These are phyloP conservation scores for Rhinichthys osculus DNA, from an alignment of 2,797 vertebrate species.

Conservation along the genomic window DNA sequence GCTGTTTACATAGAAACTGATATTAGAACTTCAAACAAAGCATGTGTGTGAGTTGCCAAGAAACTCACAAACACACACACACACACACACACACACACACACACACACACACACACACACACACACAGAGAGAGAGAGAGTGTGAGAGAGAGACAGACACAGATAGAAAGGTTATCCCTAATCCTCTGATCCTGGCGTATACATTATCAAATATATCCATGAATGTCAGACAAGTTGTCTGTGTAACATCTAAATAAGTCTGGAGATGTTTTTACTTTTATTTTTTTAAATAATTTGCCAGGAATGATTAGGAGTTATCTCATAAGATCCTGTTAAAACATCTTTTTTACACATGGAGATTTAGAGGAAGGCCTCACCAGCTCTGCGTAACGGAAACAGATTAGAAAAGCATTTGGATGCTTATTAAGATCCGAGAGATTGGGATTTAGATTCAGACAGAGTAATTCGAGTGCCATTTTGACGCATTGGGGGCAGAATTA, in stretches of 20 bases:
- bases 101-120: background rate
- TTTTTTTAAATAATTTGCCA: constrained; percentile 5
- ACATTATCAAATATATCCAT: constrained; percentile 18
- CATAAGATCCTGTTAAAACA: constrained; percentile 28
- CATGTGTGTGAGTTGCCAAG: background rate
- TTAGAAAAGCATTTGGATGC: constrained; percentile 51
- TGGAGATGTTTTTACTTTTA: constrained; percentile 6
- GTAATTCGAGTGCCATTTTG: constrained; percentile 45
- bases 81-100: too few species aligned
- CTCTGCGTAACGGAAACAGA: constrained; percentile 16
- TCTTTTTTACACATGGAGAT: constrained; percentile 27
- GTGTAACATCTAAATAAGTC: constrained; percentile 19
- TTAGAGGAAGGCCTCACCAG: constrained; percentile 9
- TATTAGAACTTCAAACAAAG: constrained; percentile 27
- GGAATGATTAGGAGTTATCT: constrained; percentile 24
- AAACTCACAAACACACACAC: background rate
- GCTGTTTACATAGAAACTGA: background rate
- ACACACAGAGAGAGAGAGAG: background rate
- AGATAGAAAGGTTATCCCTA: constrained; percentile 29
- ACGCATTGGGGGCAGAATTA: constrained; percentile 49
- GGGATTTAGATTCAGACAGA: constrained; percentile 39
- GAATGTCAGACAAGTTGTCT: constrained; percentile 35
- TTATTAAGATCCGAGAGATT: constrained; percentile 51
- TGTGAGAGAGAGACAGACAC: too few species aligned
- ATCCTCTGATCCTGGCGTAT: constrained; percentile 35